phyloP scores from a whole-genome alignment of 1,140 invertebrate genomes.

The Contarinia nasturtii region DNA sequence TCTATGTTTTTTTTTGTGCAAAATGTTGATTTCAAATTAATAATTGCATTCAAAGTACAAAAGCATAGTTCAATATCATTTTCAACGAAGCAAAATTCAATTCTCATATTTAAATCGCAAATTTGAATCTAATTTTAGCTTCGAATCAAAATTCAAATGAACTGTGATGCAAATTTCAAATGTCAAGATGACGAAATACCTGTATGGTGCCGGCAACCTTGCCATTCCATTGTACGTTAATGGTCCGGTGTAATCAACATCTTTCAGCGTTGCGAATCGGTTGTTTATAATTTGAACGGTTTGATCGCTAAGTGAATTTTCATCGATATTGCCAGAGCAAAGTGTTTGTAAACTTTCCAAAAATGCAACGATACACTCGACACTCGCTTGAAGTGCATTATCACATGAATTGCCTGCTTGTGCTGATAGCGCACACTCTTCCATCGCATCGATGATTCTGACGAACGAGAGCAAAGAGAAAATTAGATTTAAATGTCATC shows the following conservation, averaged over 20 bases:
- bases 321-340: conserved; percentile 46
- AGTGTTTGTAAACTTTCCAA: conserved; percentile 65
- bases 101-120: no score
- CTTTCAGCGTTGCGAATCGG: conserved; percentile 49
- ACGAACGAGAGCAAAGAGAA: conserved; percentile 11
- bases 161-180: neutral
- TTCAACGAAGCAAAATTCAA: no score
- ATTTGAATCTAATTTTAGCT: no score
- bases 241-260: conserved; percentile 67
- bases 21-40: no score
- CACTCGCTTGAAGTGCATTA: conserved; percentile 54
- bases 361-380: conserved; percentile 67
- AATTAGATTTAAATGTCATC: neutral
- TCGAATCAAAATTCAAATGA: no score
- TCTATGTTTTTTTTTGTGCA: conserved; percentile 10
- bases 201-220: conserved; percentile 56
- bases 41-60: no score
- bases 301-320: conserved; percentile 24
- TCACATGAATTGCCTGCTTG: conserved; percentile 42
- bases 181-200: conserved; percentile 21
- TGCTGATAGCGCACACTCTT: conserved; percentile 48
- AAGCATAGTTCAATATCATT: no score
- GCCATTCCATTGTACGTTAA: conserved; percentile 69
- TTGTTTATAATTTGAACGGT: conserved; percentile 42
- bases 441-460: conserved; percentile 80